Conservation (phyloP, 1,140 invertebrate genomes). For the Drosophila lacteicornis region DNA sequence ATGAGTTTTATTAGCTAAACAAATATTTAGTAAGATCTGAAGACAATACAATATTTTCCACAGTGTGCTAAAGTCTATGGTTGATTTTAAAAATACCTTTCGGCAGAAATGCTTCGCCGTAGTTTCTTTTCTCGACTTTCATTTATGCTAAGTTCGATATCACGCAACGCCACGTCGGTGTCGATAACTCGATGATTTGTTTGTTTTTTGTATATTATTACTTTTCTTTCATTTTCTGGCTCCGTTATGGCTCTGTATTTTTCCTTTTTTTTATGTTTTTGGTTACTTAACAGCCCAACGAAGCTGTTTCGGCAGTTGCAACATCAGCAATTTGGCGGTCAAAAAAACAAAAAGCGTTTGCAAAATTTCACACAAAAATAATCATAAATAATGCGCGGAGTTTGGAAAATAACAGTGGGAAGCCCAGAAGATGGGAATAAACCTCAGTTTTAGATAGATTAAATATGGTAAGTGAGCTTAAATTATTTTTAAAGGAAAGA, state of each 20-base stretch:
- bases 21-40: neutral
- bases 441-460: neutral
- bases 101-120: too few relatives aligned
- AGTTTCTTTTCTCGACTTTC: slow-evolving; percentile 24
- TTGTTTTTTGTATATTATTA: slow-evolving; percentile 11
- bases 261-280: slow-evolving; percentile 5
- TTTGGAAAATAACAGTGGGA: neutral
- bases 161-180: slow-evolving; percentile 28
- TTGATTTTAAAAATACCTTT: neutral
- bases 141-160: slow-evolving; percentile 44
- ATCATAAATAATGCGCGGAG: slow-evolving; percentile 13
- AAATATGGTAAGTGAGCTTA: neutral
- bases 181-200: slow-evolving; percentile 22
- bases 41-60: neutral
- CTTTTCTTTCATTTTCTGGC: slow-evolving; percentile 12
- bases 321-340: slow-evolving; percentile 25
- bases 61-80: too few relatives aligned
- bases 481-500: neutral
- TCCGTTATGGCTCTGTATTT: slow-evolving; percentile 16
- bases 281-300: slow-evolving; percentile 27
- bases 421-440: neutral
- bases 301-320: slow-evolving; percentile 16
- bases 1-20: neutral
- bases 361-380: slow-evolving; percentile 17
- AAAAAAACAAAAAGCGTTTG: neutral